Base-by-base conservation (phyloP, 2,888 invertebrate genomes). In the Metalampra italica region DNA sequence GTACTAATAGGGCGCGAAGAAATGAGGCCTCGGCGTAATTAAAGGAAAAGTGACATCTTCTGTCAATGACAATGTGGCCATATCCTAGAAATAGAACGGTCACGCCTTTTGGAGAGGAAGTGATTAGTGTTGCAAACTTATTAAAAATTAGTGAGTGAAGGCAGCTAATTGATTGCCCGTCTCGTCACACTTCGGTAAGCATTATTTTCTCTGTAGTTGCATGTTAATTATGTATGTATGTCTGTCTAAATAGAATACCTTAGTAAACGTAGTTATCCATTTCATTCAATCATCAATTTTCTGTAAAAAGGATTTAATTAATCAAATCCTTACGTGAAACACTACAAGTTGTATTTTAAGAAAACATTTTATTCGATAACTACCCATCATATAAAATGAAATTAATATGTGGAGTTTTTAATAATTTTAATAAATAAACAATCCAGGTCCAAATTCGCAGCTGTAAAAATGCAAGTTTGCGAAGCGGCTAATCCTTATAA, bases 1-100 rank as follows among this genome's bases (percentile, higher is more conserved):
- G 79, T 86, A 88, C 88, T 89, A 89, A 89, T 89, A 89, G 88
- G 88, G 84, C 88, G 88, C 84, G 88, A 87, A 86, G 87, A 77
- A 88, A 88, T 82, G 82, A 87, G 82, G 85, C 83, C 81, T 76
- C 71, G 62, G 74, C 78, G 75, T 88, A 89, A 89, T 89, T 89
- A 89, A 82, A 87, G 73, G 77, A 80, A 75, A 87, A 85, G 84
- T 89, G 89, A 89, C 88, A 87, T 81, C 78, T 88, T 86, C 87
- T 87, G 89, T 89, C 89, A 81, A 67, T 86, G 73, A 64, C 83
- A 79, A 77, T 73, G 77, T 72, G 68, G 66, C 68, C 68, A 74
- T 46, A 46, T 36, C 41, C 74, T 83, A 80, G 82, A 83, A 88
- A 88, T 88, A 88, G 87, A 82, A 80, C 69, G 72, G 85, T 83